A percentile compares a stretch with the other conserved stretches of the same genome.
phyloP scores from a whole-genome alignment of 2,113 vertebrate genomes.

The Athene cunicularia region DNA sequence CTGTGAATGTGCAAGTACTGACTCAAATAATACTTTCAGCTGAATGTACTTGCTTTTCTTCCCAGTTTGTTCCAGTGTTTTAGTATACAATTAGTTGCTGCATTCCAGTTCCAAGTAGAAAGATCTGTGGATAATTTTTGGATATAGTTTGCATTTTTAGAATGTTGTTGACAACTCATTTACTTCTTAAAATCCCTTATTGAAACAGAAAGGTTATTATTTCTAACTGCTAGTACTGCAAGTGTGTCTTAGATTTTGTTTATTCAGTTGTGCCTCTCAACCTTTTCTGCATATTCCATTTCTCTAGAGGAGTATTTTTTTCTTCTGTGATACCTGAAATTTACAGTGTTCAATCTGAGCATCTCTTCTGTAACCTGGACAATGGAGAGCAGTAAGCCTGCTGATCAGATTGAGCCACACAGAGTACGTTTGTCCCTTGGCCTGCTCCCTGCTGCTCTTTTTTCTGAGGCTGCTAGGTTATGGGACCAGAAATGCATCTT shows the following conservation, averaged over 20 bases:
- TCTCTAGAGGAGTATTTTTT: background rate
- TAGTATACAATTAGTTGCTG: background rate
- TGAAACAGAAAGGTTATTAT: background rate
- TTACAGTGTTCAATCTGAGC: background rate
- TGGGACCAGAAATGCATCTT: background rate
- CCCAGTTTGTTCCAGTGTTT: background rate
- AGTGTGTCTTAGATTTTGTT: background rate
- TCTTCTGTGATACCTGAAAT: background rate
- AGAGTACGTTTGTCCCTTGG: background rate
- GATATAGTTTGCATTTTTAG: background rate
- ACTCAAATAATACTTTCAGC: background rate
- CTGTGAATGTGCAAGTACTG: background rate
- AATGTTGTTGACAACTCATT: background rate
- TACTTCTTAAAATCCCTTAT: background rate
- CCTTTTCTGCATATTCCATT: background rate
- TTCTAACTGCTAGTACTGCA: background rate
- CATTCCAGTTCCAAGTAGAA: background rate
- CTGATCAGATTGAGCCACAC: background rate
- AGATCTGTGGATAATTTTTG: background rate
- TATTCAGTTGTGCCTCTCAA: background rate
- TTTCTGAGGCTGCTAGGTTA: background rate
- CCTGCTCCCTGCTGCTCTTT: background rate
- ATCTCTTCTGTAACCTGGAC: background rate
- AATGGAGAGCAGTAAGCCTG: background rate
- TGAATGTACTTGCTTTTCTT: background rate